These are phyloP conservation scores for Paratilapia polleni DNA, from an alignment of 2,113 vertebrate genomes.

Conservation along the genomic window DNA sequence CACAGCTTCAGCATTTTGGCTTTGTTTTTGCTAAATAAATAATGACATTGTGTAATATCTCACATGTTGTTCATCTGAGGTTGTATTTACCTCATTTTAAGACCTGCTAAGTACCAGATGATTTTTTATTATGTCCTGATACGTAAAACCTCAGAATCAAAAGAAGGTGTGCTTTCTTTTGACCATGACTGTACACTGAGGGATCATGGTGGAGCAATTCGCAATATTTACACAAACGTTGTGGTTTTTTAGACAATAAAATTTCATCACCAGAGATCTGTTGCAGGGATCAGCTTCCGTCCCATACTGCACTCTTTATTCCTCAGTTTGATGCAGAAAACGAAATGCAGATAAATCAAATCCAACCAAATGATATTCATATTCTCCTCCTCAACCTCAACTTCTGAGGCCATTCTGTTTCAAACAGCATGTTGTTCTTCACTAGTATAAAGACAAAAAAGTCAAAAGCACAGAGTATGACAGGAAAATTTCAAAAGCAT, in stretches of 20 bases:
- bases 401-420: neutral
- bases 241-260: neutral
- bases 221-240: too few relatives aligned
- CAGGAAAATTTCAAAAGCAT: neutral
- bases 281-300: neutral
- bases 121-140: too few relatives aligned
- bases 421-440: conserved; percentile 13
- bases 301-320: neutral
- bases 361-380: neutral
- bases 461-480: neutral
- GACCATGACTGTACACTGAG: too few relatives aligned
- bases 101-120: too few relatives aligned
- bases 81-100: too few relatives aligned
- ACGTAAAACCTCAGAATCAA: too few relatives aligned
- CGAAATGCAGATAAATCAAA: neutral
- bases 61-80: too few relatives aligned
- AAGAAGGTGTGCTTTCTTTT: too few relatives aligned
- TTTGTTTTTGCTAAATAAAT: too few relatives aligned
- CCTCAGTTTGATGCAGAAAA: neutral
- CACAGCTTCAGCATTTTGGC: too few relatives aligned
- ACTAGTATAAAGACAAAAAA: neutral
- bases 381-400: neutral
- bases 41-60: too few relatives aligned
- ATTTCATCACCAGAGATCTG: neutral
- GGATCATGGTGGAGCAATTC: too few relatives aligned